These are phyloP conservation scores for Petrocephalus zakoni DNA, from an alignment of 2,113 vertebrate species.

Conservation along the genomic window DNA sequence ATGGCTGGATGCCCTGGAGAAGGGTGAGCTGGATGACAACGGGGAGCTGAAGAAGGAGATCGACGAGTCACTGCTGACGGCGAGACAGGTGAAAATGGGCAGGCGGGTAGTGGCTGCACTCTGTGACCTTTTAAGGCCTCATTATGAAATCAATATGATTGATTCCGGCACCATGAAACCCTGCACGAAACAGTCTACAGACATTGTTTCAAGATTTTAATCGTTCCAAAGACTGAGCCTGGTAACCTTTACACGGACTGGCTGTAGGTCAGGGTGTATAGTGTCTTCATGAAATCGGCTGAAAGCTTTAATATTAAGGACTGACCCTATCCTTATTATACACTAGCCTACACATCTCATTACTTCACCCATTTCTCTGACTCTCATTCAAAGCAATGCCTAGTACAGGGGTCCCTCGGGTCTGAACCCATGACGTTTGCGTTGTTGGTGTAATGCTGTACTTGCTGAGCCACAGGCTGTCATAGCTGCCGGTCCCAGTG, in stretches of 20 bases:
- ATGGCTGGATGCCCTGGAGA: constrained; percentile 91
- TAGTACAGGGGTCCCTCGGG: not conserved
- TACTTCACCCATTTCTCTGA: not conserved
- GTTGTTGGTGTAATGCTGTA: not conserved
- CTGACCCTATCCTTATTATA: not conserved
- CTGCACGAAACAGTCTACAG: not conserved
- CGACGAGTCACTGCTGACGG: constrained; percentile 83
- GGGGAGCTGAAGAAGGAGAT: constrained; percentile 92
- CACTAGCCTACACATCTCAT: not conserved
- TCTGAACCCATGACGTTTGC: not conserved
- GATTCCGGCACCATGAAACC: not conserved
- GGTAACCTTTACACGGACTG: not conserved
- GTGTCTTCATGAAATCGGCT: not conserved
- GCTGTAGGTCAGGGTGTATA: not conserved
- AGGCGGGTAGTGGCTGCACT: not conserved
- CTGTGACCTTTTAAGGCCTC: not conserved
- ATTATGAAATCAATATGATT: no score
- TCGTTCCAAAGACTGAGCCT: not conserved
- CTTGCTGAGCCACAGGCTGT: not conserved
- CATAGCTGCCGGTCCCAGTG: not conserved
- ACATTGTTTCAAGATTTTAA: not conserved
- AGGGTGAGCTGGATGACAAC: constrained; percentile 89
- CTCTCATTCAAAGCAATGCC: not conserved
- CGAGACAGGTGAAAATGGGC: constrained; percentile 71
- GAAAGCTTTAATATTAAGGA: not conserved